These are phyloP conservation scores for Florisuga fusca DNA, from an alignment of 2,797 vertebrate species.

Conservation along the genomic window DNA sequence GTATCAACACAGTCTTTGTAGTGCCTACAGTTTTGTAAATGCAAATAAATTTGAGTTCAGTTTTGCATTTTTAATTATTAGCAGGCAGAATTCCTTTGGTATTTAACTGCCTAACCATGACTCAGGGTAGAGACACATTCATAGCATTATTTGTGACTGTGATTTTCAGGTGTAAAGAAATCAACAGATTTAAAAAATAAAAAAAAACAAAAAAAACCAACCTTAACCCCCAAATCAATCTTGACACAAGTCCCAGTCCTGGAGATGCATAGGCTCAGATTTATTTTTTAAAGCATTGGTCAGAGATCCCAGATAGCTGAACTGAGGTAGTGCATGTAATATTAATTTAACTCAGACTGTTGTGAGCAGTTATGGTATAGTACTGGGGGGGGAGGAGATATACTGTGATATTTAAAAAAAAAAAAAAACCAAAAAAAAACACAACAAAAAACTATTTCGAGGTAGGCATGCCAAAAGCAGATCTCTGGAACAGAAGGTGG, in stretches of 20 bases:
- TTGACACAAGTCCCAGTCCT: neutral
- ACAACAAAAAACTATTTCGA: slow-evolving; percentile 23
- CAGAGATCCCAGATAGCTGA: slow-evolving; percentile 1
- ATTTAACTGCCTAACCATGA: slow-evolving; percentile 45
- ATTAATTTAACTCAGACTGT: neutral
- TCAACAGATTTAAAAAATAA: neutral
- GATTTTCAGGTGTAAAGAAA: slow-evolving; percentile 28
- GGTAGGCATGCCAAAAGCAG: slow-evolving; percentile 45
- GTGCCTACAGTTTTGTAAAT: slow-evolving; percentile 53
- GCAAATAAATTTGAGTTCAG: slow-evolving; percentile 35
- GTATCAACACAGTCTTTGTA: slow-evolving; percentile 52
- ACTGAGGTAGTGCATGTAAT: neutral
- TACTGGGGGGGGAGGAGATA: slow-evolving; percentile 4
- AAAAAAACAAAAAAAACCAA: too few relatives aligned
- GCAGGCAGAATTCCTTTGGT: slow-evolving; percentile 23
- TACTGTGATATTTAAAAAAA: slow-evolving; percentile 32
- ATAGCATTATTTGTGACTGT: neutral
- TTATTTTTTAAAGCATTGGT: neutral
- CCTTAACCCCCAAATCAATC: neutral
- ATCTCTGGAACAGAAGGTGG: slow-evolving; percentile 69
- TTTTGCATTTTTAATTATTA: slow-evolving; percentile 60
- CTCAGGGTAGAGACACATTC: slow-evolving; percentile 5
- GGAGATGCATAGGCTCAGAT: neutral
- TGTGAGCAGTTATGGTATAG: neutral
- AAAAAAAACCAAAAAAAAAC: slow-evolving; percentile 19